A percentile compares a stretch with the other conserved stretches of the same genome.
phyloP scores from a whole-genome alignment of 1,140 invertebrate genomes.

The Lethrus apterus region DNA sequence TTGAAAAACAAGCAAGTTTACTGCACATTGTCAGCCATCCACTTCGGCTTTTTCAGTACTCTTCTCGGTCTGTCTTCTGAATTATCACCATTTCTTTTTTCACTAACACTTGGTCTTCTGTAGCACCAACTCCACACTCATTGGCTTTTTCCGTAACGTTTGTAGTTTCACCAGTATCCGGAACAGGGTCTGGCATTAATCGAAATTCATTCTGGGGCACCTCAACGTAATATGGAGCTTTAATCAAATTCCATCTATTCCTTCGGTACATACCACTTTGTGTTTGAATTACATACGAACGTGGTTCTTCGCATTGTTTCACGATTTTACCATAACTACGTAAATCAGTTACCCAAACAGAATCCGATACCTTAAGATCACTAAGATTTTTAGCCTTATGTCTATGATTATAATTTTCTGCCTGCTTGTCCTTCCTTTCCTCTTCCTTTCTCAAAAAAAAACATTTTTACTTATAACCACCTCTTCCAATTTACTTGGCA shows the following conservation, averaged over 20 bases:
- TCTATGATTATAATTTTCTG: constrained; percentile 6
- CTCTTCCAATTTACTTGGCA: constrained; percentile 16
- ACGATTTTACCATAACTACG: constrained; percentile 7
- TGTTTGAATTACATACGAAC: constrained; percentile 8
- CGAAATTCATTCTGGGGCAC: no score
- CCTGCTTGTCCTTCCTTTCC: not conserved
- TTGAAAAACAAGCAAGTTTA: no score
- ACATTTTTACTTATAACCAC: constrained; percentile 2
- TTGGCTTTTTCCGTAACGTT: no score
- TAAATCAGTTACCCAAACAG: constrained; percentile 12
- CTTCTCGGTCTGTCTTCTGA: no score
- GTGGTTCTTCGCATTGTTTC: constrained; percentile 2
- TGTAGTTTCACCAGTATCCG: no score
- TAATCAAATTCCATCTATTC: constrained; percentile 16
- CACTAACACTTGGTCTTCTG: no score
- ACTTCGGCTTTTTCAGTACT: no score
- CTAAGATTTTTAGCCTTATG: constrained; percentile 8
- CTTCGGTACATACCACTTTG: not conserved
- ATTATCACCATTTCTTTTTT: no score
- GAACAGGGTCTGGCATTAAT: no score
- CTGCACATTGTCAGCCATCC: no score
- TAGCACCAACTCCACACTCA: no score
- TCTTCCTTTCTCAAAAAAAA: constrained; percentile 6
- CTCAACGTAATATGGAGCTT: no score
- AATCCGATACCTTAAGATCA: constrained; percentile 7